Evolutionary conservation across 2,888 invertebrate genomes (phyloP), one percentile per base, ranked within the genome.

Genomic region (Dione vanillae): DNA sequence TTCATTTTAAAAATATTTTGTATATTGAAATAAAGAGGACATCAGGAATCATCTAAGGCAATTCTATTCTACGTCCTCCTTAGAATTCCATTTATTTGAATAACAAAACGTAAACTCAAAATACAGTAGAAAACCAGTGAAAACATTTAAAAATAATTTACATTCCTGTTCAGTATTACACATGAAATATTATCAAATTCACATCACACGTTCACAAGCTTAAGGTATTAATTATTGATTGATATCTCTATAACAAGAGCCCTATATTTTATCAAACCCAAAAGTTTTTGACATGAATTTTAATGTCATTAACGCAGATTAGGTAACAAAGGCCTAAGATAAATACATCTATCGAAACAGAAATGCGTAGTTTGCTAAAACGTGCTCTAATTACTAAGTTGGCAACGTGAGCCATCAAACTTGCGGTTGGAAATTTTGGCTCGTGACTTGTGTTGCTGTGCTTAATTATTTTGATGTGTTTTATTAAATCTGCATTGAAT

Each of bases 301-400:
- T 66, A 66, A 56, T 51, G 66, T 51, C 49, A 40, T 56, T 66
- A 66, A 54, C 56, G 14, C 56, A 45, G 56, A 56, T 66, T 54
- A 56, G 66, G 56, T 56, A 66, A 66, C 45, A 66, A 66, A 45
- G 66, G 56, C 10, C 54, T 54, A 43, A 68, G 52, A 68, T 68
- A 68, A 68, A 62, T 52, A 68, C 43, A 45, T 58, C 49, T 40
- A 67, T 41, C 40, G 61, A 62, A 68, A 52, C 61, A 40, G 45
- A 56, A 62, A 68, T 62, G 68, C 51, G 68, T 68, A 68, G 62
- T 68, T 68, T 52, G 51, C 51, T 19, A 62, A 62, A 68, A 68
- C 61, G 68, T 68, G 68, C 41, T 49, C 52, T 62, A 61, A 68
- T 68, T 68, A 68, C 41, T 67, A 56, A 66, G 67, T 56, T 67